Conservation (phyloP, 1,140 invertebrate species). For the Apis laboriosa region DNA sequence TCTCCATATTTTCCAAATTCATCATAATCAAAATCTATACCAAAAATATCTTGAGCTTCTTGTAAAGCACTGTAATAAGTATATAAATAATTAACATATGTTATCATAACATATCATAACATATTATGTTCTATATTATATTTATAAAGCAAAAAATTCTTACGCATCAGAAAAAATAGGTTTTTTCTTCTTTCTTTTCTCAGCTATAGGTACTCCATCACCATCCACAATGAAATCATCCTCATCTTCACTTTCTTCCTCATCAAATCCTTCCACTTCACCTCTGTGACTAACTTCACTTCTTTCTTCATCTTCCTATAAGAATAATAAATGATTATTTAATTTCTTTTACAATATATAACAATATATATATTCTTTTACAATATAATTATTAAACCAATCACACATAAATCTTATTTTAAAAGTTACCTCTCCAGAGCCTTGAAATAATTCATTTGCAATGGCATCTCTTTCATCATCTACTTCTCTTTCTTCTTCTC, state of each 20-base stretch:
- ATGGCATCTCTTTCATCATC: slow-evolving; percentile 91
- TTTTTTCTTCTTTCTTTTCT: slow-evolving; percentile 92
- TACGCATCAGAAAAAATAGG: slow-evolving; percentile 93
- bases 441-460: slow-evolving; percentile 93
- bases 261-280: slow-evolving; percentile 86
- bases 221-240: slow-evolving; percentile 99
- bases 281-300: slow-evolving; percentile 85
- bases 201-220: slow-evolving; percentile 94
- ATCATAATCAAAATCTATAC: slow-evolving; percentile 99
- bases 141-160: neutral
- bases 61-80: slow-evolving; percentile 86
- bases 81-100: too few species aligned
- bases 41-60: slow-evolving; percentile 99
- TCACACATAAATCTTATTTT: neutral
- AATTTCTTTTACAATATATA: neutral
- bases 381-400: neutral
- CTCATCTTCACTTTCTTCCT: slow-evolving; percentile 90
- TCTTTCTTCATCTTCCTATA: slow-evolving; percentile 89
- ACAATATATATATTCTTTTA: neutral
- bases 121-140: neutral
- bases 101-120: neutral
- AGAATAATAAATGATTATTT: neutral
- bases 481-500: slow-evolving; percentile 86
- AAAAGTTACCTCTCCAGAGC: slow-evolving; percentile 90
- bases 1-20: slow-evolving; percentile 95